These are phyloP conservation scores for Syngnathus rostellatus DNA, from an alignment of 2,797 vertebrate genomes.

Conservation along the genomic window DNA sequence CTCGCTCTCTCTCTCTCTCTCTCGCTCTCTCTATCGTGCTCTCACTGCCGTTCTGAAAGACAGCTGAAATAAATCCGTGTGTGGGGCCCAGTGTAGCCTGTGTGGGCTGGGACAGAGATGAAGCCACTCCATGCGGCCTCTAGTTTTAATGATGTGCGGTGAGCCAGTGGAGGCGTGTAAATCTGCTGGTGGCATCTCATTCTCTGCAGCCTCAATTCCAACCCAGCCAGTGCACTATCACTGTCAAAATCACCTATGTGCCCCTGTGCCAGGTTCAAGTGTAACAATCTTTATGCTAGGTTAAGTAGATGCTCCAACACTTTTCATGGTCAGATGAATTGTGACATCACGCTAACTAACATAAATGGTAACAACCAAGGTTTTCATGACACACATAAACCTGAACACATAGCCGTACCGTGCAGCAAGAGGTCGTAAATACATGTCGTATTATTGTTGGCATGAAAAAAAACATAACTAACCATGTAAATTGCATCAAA, in stretches of 20 bases:
- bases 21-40: slow-evolving; percentile 33
- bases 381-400: slow-evolving; percentile 11
- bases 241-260: slow-evolving; percentile 57
- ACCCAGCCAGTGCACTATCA: slow-evolving; percentile 41
- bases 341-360: slow-evolving; percentile 1
- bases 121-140: slow-evolving; percentile 55
- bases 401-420: not conserved
- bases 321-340: slow-evolving; percentile 4
- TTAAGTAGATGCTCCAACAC: slow-evolving; percentile 8
- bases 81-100: slow-evolving; percentile 49
- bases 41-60: slow-evolving; percentile 49
- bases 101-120: slow-evolving; percentile 60
- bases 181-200: slow-evolving; percentile 63
- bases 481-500: not conserved
- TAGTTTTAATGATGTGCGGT: slow-evolving; percentile 69
- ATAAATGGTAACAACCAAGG: not conserved
- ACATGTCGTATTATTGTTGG: not conserved
- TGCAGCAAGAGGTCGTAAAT: not conserved
- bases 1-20: slow-evolving; percentile 44
- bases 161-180: slow-evolving; percentile 61
- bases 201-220: slow-evolving; percentile 46
- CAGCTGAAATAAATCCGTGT: slow-evolving; percentile 69
- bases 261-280: slow-evolving; percentile 40
- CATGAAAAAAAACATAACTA: slow-evolving; percentile 11
- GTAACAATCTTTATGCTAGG: slow-evolving; percentile 20